These are phyloP conservation scores for Axinella damicornis DNA, from an alignment of 37 sponge, comb jelly and placozoan species.

Conservation along the genomic window DNA sequence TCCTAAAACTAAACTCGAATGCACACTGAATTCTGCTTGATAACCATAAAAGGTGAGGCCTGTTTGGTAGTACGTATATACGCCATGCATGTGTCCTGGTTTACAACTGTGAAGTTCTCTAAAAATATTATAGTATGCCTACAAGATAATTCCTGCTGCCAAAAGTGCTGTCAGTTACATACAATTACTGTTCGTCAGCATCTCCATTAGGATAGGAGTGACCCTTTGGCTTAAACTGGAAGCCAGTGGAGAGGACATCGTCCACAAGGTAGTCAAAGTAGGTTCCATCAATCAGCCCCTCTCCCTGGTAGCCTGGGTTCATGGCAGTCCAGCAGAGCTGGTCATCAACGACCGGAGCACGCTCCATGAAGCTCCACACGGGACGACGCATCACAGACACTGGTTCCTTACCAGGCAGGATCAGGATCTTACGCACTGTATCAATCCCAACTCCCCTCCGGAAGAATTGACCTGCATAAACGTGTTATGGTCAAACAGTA, in stretches of 20 bases:
- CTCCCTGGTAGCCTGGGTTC: constrained; percentile 41
- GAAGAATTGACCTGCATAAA: constrained; percentile 28
- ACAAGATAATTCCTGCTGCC: no score
- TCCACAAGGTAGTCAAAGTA: constrained; percentile 33
- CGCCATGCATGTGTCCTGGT: no score
- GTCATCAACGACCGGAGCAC: background rate
- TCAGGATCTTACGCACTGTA: background rate
- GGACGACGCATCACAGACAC: background rate
- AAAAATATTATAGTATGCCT: no score
- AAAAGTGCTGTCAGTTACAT: no score
- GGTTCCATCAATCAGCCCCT: constrained; percentile 18
- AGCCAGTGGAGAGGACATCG: constrained; percentile 26
- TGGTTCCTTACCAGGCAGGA: constrained; percentile 3
- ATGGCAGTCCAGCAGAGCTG: constrained; percentile 21
- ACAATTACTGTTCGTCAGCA: no score
- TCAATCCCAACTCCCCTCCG: constrained; percentile 14
- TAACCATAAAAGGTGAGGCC: no score
- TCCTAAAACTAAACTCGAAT: no score
- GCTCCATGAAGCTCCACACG: constrained; percentile 16
- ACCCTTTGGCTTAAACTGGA: background rate
- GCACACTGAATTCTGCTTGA: no score
- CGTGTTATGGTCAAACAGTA: no score
- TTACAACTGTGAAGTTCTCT: no score
- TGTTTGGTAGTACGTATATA: no score
- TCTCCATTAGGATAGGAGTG: no score